A percentile compares a stretch with the other conserved stretches of the same genome.
These are phyloP conservation scores for Zosterops borbonicus DNA, from an alignment of 2,113 vertebrate genomes.

Conservation along the genomic window DNA sequence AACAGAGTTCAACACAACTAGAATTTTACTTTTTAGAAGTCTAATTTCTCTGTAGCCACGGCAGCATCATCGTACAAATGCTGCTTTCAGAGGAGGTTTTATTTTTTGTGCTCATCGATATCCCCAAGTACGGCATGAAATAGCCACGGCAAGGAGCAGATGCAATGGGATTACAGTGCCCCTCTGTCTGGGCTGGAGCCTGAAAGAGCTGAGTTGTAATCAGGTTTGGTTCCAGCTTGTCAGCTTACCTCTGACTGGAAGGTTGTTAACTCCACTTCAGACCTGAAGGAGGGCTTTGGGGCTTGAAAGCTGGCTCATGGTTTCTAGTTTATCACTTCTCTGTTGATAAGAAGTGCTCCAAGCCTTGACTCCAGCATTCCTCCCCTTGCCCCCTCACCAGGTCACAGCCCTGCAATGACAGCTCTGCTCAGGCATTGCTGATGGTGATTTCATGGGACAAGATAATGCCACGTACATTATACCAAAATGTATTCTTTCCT, in stretches of 20 bases:
- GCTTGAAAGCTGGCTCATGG: background rate
- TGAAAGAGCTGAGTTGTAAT: background rate
- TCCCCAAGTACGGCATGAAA: background rate
- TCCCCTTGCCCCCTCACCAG: background rate
- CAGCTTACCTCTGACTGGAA: background rate
- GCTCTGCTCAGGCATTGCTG: background rate
- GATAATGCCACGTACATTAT: background rate
- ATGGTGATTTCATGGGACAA: background rate
- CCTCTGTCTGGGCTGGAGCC: background rate
- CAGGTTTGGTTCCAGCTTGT: constrained; percentile 9
- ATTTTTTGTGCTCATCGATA: background rate
- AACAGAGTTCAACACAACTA: background rate
- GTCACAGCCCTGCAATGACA: background rate
- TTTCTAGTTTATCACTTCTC: background rate
- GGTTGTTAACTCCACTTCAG: background rate
- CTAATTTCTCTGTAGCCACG: background rate
- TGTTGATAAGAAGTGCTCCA: background rate
- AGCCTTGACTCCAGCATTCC: background rate
- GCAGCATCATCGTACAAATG: background rate
- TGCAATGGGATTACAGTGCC: background rate
- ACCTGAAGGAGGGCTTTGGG: background rate
- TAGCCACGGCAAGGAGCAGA: background rate
- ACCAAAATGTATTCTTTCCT: background rate
- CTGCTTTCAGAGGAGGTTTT: background rate
- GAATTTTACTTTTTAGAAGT: background rate